Percentiles rank a stretch among this genome's conserved stretches.
phyloP scores from a whole-genome alignment of 2,113 vertebrate genomes.

The Strigops habroptila region DNA sequence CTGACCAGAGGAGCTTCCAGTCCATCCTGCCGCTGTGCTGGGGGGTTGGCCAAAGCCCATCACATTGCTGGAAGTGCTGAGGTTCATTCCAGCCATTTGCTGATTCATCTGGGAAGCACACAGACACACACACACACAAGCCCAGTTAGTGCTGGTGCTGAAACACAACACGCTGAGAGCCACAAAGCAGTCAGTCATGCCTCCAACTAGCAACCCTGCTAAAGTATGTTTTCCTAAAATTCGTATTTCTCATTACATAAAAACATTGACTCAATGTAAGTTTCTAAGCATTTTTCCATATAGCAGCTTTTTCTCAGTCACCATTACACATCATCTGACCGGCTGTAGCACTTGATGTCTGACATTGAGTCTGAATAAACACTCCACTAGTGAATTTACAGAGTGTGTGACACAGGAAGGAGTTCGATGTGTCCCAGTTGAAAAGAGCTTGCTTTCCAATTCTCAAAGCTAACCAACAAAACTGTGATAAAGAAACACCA shows the following conservation, averaged over 20 bases:
- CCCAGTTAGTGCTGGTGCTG: neutral
- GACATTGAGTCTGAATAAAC: neutral
- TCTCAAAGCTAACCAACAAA: neutral
- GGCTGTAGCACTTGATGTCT: neutral
- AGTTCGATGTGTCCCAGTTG: accelerated
- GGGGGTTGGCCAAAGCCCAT: slow-evolving; percentile 81
- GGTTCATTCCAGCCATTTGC: slow-evolving; percentile 89
- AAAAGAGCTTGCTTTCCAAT: neutral
- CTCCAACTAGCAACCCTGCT: neutral
- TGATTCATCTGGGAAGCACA: slow-evolving; percentile 86
- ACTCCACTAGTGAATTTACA: neutral
- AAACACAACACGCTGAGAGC: neutral
- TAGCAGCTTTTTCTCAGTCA: neutral
- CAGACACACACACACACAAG: neutral
- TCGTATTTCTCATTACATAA: neutral
- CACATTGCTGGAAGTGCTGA: slow-evolving; percentile 68
- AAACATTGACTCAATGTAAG: accelerated
- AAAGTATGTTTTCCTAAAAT: neutral
- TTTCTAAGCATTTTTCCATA: neutral
- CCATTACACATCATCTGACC: accelerated
- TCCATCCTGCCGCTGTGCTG: slow-evolving; percentile 81
- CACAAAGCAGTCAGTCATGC: neutral
- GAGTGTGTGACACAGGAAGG: neutral
- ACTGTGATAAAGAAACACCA: neutral
- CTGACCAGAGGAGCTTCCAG: slow-evolving; percentile 85